These are phyloP conservation scores for Hylaeus volcanicus DNA, from an alignment of 1,140 invertebrate genomes.

Conservation along the genomic window DNA sequence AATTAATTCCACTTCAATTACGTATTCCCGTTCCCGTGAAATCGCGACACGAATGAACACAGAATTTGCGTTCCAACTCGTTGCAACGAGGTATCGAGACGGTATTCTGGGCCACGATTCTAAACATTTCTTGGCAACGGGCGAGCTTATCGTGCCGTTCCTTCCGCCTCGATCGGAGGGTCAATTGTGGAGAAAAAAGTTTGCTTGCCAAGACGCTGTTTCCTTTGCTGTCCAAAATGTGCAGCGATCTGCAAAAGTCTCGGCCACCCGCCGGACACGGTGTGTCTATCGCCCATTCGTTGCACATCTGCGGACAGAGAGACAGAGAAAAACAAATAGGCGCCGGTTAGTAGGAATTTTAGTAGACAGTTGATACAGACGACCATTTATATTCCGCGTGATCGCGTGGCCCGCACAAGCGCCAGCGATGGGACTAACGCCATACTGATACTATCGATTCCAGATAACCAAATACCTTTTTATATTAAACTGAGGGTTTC, in stretches of 20 bases:
- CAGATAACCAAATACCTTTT: too few species aligned
- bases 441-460: too few species aligned
- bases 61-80: not conserved
- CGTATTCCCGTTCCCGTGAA: not conserved
- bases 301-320: conserved; percentile 81
- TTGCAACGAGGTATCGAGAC: too few species aligned
- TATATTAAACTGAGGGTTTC: too few species aligned
- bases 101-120: not conserved
- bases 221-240: conserved; percentile 84
- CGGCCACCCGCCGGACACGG: conserved; percentile 83
- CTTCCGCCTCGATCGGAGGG: not conserved
- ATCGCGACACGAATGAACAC: not conserved
- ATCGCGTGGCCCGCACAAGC: not conserved
- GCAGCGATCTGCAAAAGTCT: conserved; percentile 85
- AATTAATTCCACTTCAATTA: conserved; percentile 11
- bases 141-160: conserved; percentile 14
- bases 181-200: conserved; percentile 36
- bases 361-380: not conserved
- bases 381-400: not conserved
- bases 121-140: conserved; percentile 29
- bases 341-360: not conserved
- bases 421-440: too few species aligned
- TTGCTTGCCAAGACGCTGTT: conserved; percentile 82
- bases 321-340: not conserved
- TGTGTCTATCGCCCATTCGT: conserved; percentile 85